A percentile compares a stretch with the other conserved stretches of the same genome.
These are phyloP conservation scores for Mimumesa dahlbomi DNA, from an alignment of 2,888 invertebrate species.

Conservation along the genomic window DNA sequence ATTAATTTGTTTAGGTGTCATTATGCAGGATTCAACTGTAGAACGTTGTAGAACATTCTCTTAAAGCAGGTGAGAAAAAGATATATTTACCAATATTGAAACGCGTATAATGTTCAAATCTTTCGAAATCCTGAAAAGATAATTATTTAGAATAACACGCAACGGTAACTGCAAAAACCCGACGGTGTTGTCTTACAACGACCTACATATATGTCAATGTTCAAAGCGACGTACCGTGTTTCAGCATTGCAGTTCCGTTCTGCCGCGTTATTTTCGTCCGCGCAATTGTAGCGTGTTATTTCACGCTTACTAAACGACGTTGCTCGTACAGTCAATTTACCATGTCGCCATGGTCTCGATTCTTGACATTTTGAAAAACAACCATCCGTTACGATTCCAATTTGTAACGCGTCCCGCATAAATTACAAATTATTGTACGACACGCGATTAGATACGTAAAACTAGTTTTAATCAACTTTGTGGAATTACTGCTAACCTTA, in stretches of 20 bases:
- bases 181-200: no score
- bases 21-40: no score
- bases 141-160: no score
- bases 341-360: not conserved
- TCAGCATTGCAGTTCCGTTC: not conserved
- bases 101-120: not conserved
- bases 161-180: no score
- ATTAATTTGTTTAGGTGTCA: no score
- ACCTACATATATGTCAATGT: no score
- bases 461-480: constrained; percentile 35
- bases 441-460: constrained; percentile 44
- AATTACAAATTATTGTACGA: constrained; percentile 33
- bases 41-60: no score
- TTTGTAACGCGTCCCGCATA: constrained; percentile 13
- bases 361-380: constrained; percentile 24
- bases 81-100: no score
- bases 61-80: no score
- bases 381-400: constrained; percentile 11
- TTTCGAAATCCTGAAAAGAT: not conserved
- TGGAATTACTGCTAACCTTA: constrained; percentile 37
- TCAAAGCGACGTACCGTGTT: no score
- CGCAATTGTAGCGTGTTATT: constrained; percentile 2
- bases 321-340: constrained; percentile 17
- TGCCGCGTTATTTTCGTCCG: not conserved
- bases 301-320: not conserved